A percentile compares a stretch with the other conserved stretches of the same genome.
These are phyloP conservation scores for Rhizomys pruinosus DNA, from an alignment of 2,113 vertebrate genomes.

Conservation along the genomic window DNA sequence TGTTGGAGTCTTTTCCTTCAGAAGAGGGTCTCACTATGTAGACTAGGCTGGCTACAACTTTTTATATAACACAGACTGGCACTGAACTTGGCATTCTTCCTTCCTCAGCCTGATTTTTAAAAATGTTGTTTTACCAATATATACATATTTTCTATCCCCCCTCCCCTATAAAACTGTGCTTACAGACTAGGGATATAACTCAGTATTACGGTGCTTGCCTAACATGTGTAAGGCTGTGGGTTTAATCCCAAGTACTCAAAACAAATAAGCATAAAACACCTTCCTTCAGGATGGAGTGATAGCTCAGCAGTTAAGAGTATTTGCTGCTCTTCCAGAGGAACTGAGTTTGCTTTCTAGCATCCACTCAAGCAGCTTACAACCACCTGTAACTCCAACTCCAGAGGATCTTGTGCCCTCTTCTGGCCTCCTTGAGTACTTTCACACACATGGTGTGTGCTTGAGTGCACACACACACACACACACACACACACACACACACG, in stretches of 20 bases:
- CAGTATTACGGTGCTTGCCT: not conserved
- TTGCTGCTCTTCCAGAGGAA: too few species aligned
- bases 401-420: not conserved
- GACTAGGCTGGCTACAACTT: not conserved
- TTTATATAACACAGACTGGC: too few species aligned
- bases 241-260: not conserved
- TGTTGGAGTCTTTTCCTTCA: not conserved
- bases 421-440: not conserved
- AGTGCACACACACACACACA: not conserved
- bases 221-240: not conserved
- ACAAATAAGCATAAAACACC: not conserved
- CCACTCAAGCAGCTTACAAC: not conserved
- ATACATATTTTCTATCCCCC: not conserved
- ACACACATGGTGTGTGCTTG: not conserved
- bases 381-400: not conserved
- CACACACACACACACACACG: not conserved
- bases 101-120: not conserved
- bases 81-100: too few species aligned
- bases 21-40: not conserved
- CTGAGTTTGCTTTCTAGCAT: not conserved
- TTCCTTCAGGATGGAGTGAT: not conserved
- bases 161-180: not conserved
- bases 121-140: constrained; percentile 19
- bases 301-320: not conserved
- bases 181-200: not conserved